Base-by-base conservation (phyloP, 2,113 vertebrate genomes). In the Synodontis membranacea region DNA sequence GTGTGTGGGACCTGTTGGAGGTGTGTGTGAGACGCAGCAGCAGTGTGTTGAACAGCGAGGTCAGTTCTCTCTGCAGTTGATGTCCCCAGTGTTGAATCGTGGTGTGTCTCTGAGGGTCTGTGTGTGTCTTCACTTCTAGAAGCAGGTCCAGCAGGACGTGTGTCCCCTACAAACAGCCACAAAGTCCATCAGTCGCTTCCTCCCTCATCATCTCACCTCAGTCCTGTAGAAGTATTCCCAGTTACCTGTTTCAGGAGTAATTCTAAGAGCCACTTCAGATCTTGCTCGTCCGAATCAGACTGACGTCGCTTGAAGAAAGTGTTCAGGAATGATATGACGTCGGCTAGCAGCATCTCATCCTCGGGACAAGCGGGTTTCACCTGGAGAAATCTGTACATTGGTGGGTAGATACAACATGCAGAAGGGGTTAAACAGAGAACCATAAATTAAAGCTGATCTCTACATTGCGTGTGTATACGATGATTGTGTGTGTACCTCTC, bases 281-380 rank as follows among this genome's bases (percentile, higher is more conserved):
- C 93, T 12, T 89, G 90, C 70, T 92, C 93, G 64, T 89, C 94
- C 85, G 82, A 86, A 72, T 90, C 86, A 6, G 88, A 68, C 50
- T 83, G 84, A 83, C 94, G 94, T 37, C 95, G 95, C 88, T 92
- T 95, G 88, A 97, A 94, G 87, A 96, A 94, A 86, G 94, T 95
- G 89, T 95, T 97, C 89, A 99, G 92, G 94, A 99, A 98, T 86
- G 93, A 95, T 91, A 99, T 80, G 42, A 99, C 93, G 88, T 96
- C 96, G 90, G 96, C 95, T 28, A 99, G 93, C 86, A 99, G 95
- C 88, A 96, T 97, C 93, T 99, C 97, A 91, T 99, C 98, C 86
- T 99, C 96, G 8, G 84, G 86, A 88, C 96, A 96, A 79, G 96
- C 96, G 89, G 98, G 98, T 91, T 95, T 94, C 80, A 99, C 97